phyloP scores from a whole-genome alignment of 2,113 vertebrate genomes.

The Neolamprologus kungweensis region DNA sequence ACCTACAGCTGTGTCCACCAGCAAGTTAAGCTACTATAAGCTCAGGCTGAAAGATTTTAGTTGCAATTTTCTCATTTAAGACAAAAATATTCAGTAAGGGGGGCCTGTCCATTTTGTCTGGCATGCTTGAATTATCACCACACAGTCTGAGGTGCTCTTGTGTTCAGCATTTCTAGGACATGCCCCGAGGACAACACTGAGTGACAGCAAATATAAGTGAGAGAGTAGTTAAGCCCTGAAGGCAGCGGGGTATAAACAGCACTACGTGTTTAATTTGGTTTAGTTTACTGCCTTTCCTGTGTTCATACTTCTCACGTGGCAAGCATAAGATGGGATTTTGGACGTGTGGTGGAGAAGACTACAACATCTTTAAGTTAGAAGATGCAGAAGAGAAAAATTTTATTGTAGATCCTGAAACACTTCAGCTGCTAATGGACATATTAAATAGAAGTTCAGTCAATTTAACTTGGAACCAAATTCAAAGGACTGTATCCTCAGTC shows the following conservation, averaged over 20 bases:
- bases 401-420: not conserved
- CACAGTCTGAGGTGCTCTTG: not conserved
- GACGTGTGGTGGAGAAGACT: not conserved
- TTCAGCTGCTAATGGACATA: not conserved
- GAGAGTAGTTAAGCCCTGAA: not conserved
- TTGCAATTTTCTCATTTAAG: not conserved
- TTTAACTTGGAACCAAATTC: not conserved
- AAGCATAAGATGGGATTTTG: not conserved
- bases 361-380: not conserved
- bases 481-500: not conserved
- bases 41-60: not conserved
- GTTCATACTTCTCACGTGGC: not conserved
- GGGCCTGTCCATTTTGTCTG: not conserved
- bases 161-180: not conserved
- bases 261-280: not conserved
- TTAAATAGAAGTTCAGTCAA: not conserved
- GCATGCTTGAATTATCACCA: not conserved
- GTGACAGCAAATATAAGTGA: not conserved
- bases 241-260: not conserved
- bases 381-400: not conserved
- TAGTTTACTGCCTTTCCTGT: not conserved
- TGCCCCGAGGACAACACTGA: not conserved
- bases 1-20: not conserved
- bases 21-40: not conserved
- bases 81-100: not conserved